Evolutionary conservation across 2,113 vertebrate genomes (phyloP).

Genomic region (Pseudorasbora parva): DNA sequence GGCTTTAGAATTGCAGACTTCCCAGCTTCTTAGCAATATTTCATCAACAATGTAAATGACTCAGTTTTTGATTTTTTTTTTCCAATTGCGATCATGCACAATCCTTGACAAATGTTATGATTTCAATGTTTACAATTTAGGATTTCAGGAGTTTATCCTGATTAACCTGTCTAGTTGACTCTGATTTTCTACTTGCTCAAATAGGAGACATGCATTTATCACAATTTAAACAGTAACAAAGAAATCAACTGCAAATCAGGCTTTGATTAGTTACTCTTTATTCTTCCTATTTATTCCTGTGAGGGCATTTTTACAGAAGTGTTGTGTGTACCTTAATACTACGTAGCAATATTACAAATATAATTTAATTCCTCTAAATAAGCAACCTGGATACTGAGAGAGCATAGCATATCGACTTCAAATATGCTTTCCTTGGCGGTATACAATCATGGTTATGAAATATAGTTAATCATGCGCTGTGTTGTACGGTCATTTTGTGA

Average conservation of each 20-base stretch:
- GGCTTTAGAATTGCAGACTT: slow-evolving; percentile 62
- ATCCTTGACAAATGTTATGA: slow-evolving; percentile 43
- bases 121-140: slow-evolving; percentile 52
- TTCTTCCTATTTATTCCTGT: neutral
- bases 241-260: slow-evolving; percentile 21
- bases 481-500: slow-evolving; percentile 57
- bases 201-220: neutral
- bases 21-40: slow-evolving; percentile 57
- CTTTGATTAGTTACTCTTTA: neutral
- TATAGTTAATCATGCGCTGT: slow-evolving; percentile 57
- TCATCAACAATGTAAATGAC: slow-evolving; percentile 52
- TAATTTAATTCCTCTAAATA: slow-evolving; percentile 51
- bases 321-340: slow-evolving; percentile 46
- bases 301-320: slow-evolving; percentile 13
- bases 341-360: slow-evolving; percentile 54
- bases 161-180: slow-evolving; percentile 29
- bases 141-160: slow-evolving; percentile 34
- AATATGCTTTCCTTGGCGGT: slow-evolving; percentile 62
- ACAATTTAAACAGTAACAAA: slow-evolving; percentile 20
- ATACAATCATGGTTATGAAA: slow-evolving; percentile 65
- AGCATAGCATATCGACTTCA: slow-evolving; percentile 53
- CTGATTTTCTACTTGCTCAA: slow-evolving; percentile 21
- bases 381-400: slow-evolving; percentile 51
- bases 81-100: slow-evolving; percentile 45
- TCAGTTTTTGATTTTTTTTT: slow-evolving; percentile 34